Base-by-base conservation (phyloP, 2,888 invertebrate species). In the Morpho achilles region DNA sequence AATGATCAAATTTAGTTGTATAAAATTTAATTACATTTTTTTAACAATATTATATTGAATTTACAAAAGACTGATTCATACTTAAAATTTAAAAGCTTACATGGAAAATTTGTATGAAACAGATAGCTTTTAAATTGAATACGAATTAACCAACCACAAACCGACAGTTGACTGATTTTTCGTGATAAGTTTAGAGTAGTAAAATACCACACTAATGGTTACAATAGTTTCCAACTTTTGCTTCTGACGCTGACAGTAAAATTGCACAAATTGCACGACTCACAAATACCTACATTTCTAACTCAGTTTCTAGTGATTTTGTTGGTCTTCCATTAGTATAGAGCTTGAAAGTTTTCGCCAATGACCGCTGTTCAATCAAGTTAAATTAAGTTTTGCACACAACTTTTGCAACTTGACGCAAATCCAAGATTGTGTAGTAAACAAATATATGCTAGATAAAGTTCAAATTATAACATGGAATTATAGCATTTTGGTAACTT, bases 331-430 rank as follows among this genome's bases (percentile, higher is more conserved):
- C 71, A 74, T 74, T 74, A 71, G 69, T 62, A 59, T 67, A 68
- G 70, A 70, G 68, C 69, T 69, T 56, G 67, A 72, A 77, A 76
- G 70, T 77, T 77, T 73, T 69, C 67, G 69, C 69, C 69, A 70
- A 70, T 62, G 72, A 72, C 75, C 71, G 72, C 70, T 67, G 70
- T 70, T 70, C 67, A 71, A 74, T 73, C 71, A 69, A 68, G 73
- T 72, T 76, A 76, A 77, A 79, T 79, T 78, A 78, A 79, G 79
- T 79, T 79, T 32, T 72, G 68, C 70, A 72, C 68, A 63, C 61
- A 64, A 66, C 65, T 69, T 61, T 61, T 40, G 49, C 47, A 40
- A 63, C 61, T 63, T 57, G 59, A 59, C 56, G 48, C 54, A 59
- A 48, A 61, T 61, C 51, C 54, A 59, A 61, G 63, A 61, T 60